Evolutionary conservation across 2,888 invertebrate genomes (phyloP), one percentile per base, ranked within the genome.

Genomic region (Hermaeophaga mercurialis): DNA sequence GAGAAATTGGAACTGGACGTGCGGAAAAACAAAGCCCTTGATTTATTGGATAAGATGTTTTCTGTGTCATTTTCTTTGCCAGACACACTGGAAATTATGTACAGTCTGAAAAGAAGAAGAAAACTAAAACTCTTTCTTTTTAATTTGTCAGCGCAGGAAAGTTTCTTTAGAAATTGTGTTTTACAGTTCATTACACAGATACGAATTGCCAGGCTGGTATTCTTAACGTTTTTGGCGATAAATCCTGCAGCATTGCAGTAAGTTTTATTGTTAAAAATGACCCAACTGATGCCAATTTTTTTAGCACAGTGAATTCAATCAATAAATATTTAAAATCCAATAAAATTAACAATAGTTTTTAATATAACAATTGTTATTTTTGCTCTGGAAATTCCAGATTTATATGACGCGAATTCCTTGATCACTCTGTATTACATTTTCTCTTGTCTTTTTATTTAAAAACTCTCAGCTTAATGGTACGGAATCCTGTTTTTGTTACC

Each of bases 21-120:
- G 74, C 71, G 71, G 74, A 72, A 73, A 74, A 74, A 73, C 71
- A 69, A 69, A 69, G 69, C 67, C 59, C 66, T 64, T 68, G 68
- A 69, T 71, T 71, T 70, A 68, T 70, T 67, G 67, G 66, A 64
- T 63, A 62, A 65, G 66, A 61, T 64, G 61, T 61, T 66, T 55
- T 62, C 62, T 56, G 62, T 68, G 70, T 68, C 70, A 69, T 68
- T 68, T 70, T 65, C 58, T 59, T 52, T 64, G 68, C 66, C 67
- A 70, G 69, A 70, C 69, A 68, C 68, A 66, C 63, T 66, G 66
- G 63, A 67, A 70, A 70, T 70, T 69, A 69, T 70, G 66, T 70
- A 62, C 59, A 60, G 59, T 55, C 54, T 55, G 48, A 60, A 57
- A 60, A 63, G 54, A 54, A 43, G 44, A 52, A 31, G 24, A 22